Base-by-base conservation (phyloP, 2,888 invertebrate species). In the Himalopsyche anomala region DNA sequence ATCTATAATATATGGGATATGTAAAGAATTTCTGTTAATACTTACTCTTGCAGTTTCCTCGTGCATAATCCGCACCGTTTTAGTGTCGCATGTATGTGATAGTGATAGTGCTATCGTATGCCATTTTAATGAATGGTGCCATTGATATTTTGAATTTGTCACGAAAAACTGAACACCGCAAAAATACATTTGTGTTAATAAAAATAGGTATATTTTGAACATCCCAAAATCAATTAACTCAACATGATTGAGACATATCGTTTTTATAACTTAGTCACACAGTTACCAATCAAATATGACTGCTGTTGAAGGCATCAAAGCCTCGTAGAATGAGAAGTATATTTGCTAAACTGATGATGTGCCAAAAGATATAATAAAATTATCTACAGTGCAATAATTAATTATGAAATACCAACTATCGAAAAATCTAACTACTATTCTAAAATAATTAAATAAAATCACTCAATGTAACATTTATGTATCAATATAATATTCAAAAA, bases 331-430 rank as follows among this genome's bases (percentile, higher is more conserved):
- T 62, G 62, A 62, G 8, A 19, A 62, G 28, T 62, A 19, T 62
- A 62, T 62, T 62, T 62, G 62, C 62, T 19, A 62, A 62, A 62
- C 62, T 62, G 62, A 62, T 62, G 62, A 62, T 62, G 62, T 62
- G 62, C 62, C 5, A 62, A 56, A 62, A 51, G 51, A 62, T 19
- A 19, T 19, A 62, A 62, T 19, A 11, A 9, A n/a, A 62, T 19
- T 62, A 62, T 62, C 62, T 62, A 62, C 62, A 62, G 62, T 62
- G 62, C 62, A 62, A 9, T 42, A 42, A 62, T 62, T 11, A 62
- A 62, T 62, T 62, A 19, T 62, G 28, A 19, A 62, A 62, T 19
- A 19, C 28, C 28, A n/a, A 62, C 19, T 62, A 62, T 62, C 28
- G 15, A 62, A 62, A 6, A 62, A 28, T 19, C 62, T 62, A 51